Conservation (phyloP, 2,888 invertebrate genomes). For the Brachylomia viminalis region DNA sequence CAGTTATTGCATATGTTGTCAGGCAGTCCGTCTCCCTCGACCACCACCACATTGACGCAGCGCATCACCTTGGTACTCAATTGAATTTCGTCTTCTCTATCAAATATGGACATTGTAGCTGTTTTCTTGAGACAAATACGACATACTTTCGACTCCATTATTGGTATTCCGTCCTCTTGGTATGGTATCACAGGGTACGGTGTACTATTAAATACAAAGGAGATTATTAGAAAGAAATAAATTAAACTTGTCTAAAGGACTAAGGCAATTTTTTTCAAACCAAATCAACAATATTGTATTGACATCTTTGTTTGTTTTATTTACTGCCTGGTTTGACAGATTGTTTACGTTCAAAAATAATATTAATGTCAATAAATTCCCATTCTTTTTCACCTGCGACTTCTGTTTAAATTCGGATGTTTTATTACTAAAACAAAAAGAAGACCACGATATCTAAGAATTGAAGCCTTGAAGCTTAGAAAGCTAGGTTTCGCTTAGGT, state of each 20-base stretch:
- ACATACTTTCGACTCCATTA: constrained; percentile 75
- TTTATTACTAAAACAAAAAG: background rate
- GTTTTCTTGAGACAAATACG: constrained; percentile 82
- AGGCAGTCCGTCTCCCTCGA: constrained; percentile 82
- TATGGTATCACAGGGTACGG: background rate
- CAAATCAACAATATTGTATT: background rate
- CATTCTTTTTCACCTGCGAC: background rate
- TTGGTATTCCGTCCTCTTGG: background rate
- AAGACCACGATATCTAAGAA: background rate
- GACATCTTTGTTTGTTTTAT: background rate
- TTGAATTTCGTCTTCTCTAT: constrained; percentile 76
- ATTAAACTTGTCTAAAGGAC: background rate
- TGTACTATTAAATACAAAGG: background rate
- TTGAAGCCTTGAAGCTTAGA: background rate
- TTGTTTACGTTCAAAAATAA: background rate
- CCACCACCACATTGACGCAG: constrained; percentile 78
- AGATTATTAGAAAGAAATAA: background rate
- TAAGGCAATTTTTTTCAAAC: background rate
- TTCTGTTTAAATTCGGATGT: background rate
- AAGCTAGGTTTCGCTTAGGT: background rate
- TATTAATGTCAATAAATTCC: background rate
- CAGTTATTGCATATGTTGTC: constrained; percentile 81
- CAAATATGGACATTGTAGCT: constrained; percentile 80
- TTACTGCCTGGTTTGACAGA: background rate
- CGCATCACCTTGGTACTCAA: constrained; percentile 81